Base-by-base conservation (phyloP, 2,113 vertebrate species). In the Damaliscus lunatus region DNA sequence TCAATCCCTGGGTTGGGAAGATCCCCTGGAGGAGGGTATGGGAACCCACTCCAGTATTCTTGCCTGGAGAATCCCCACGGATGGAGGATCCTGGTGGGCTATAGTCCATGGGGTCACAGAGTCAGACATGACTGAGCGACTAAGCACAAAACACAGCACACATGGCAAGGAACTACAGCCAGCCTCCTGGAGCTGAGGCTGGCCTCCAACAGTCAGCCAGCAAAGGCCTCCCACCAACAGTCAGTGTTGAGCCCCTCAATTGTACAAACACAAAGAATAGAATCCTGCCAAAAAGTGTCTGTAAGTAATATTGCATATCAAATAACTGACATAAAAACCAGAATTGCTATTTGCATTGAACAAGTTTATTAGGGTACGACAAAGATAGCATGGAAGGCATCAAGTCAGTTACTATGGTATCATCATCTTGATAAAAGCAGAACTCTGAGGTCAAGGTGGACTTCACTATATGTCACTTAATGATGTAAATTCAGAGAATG, bases 341-440 rank as follows among this genome's bases (percentile, higher is more conserved):
- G 36, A 3, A 5, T 50, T 29, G 3, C 6, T 40, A 0, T 89
- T 81, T 23, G 33, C 13, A 19, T 80, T 5, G 7, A 2, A 81
- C 8, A 62, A 31, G 1, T 95, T 97, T 97, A 81, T 96, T 96
- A 46, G 62, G 17, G 23, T 17, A 85, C 50, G 5, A 74, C 43
- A 87, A 6, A 92, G 64, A 84, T 5, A 74, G 1, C 4, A 31
- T 43, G 27, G 48, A 91, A 50, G 25, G 40, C 59, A 91, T 29
- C 10, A 2, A 40, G 25, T 19, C 23, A n/a, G 31, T 25, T 84
- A 3, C 14, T 27, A 5, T 50, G 50, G 60, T 15, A n/a, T 13
- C 43, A 88, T 19, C 5, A 27, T 80, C 23, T 46, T 43, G 36
- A 81, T 9, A 6, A 74, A 11, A 82, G n/a, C 13, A 60, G 11